Base-by-base conservation (phyloP, 2,888 invertebrate genomes). In the Pachycephus smyrnensis region DNA sequence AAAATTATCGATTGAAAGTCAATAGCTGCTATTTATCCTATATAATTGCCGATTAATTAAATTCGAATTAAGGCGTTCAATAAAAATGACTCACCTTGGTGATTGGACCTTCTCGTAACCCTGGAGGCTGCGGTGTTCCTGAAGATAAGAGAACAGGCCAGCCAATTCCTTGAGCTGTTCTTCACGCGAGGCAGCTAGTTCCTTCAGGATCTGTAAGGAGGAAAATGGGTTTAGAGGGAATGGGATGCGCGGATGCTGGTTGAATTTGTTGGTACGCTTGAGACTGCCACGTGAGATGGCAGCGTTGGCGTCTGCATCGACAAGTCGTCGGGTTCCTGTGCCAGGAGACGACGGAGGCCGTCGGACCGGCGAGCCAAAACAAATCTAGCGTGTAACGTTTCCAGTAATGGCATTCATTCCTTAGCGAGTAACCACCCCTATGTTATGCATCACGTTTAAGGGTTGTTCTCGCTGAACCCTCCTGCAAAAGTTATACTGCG, bases 111-210 rank as follows among this genome's bases (percentile, higher is more conserved):
- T 87, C 69, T 92, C 91, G 81, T 89, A 92, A 75, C 91, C 92
- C 11, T 93, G 92, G 36, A 96, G 91, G 83, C 90, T 93, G n/a
- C 94, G 92, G 85, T 94, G 88, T 82, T 94, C 92, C 84, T 95
- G 94, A 82, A 96, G 92, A 91, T 95, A 93, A 82, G 93, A 93
- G 88, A 96, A 97, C 78, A 96, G 92, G 11, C 89, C 90, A 88
- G 95, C 94, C 69, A 97, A 92, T 84, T 95, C 94, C 36, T 93
- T 90, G 76, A 97, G 91, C 89, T 96, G 96, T 73, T 92, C 91
- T 85, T 94, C 93, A 80, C 97, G 93, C 69, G 91, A 91, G 73
- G 91, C 89, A 1, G 93, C 93, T 81, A 93, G 92, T 86, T 92
- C 92, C 84, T 92, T 90, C 75, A 94, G 86, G 80, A 87, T 79